Conservation (phyloP, 2,113 vertebrate genomes). For the Callochromis pleurospilus region DNA sequence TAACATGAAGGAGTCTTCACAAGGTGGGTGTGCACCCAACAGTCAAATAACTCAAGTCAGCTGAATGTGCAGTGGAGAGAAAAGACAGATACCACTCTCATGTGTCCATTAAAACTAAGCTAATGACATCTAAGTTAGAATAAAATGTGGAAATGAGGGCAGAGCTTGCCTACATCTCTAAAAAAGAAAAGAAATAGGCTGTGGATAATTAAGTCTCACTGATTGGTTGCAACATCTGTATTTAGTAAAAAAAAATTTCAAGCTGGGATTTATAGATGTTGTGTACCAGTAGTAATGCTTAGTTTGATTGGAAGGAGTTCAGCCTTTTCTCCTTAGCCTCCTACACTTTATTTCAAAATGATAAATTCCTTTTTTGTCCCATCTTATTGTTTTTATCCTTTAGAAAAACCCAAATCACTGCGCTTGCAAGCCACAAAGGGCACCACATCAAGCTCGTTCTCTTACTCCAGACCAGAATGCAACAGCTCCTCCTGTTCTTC, state of each 20-base stretch:
- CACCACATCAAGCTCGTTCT: neutral
- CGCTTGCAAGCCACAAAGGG: neutral
- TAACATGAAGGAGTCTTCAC: neutral
- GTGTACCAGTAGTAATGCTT: neutral
- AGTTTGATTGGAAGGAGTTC: neutral
- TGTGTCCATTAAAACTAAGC: neutral
- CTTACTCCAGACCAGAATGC: neutral
- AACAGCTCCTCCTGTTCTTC: neutral
- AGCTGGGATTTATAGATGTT: neutral
- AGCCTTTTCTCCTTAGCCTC: neutral
- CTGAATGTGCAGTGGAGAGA: neutral
- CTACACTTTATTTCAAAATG: neutral
- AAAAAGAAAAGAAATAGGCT: neutral
- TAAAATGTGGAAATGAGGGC: neutral
- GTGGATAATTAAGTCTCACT: neutral
- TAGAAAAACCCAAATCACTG: conserved; percentile 19
- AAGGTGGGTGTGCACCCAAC: neutral
- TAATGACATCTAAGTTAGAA: neutral
- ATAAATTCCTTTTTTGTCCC: neutral
- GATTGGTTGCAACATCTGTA: neutral
- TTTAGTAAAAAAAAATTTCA: neutral
- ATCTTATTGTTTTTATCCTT: neutral
- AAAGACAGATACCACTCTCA: neutral
- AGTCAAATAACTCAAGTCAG: neutral
- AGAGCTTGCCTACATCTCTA: neutral